Percentiles rank a stretch among this genome's conserved stretches.
Evolutionary conservation across 2,797 vertebrate genomes (phyloP).

Genomic region (Hypotaenidia okinawae): DNA sequence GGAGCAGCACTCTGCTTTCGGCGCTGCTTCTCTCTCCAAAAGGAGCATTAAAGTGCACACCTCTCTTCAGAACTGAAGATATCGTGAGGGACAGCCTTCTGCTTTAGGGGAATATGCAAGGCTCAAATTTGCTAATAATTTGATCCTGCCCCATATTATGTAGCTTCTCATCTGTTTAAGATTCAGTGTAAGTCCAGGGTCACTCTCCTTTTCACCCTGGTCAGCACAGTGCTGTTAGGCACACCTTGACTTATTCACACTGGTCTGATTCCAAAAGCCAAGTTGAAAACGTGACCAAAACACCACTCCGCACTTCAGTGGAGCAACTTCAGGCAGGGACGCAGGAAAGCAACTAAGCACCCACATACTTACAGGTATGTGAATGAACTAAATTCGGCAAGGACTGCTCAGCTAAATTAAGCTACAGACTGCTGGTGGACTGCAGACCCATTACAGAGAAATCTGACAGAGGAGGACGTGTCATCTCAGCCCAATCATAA

Average conservation of each 20-base stretch:
- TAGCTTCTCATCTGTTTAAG: not conserved
- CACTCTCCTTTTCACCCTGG: not conserved
- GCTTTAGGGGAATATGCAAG: not conserved
- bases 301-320: not conserved
- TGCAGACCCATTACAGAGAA: not conserved
- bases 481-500: not conserved
- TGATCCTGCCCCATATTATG: not conserved
- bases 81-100: not conserved
- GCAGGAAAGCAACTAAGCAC: not conserved
- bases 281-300: not conserved
- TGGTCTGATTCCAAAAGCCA: not conserved
- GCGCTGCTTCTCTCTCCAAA: not conserved
- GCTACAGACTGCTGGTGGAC: not conserved
- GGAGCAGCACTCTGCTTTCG: not conserved
- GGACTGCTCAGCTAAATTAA: not conserved
- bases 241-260: not conserved
- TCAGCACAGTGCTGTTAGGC: not conserved
- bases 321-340: not conserved
- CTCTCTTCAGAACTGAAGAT: not conserved
- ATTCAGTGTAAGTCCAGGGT: not conserved
- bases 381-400: not conserved
- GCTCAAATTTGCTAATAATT: not conserved
- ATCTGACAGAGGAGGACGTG: not conserved
- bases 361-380: not conserved
- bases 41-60: not conserved